Conservation (phyloP, 2,888 invertebrate genomes). For the Blastobasis adustella region DNA sequence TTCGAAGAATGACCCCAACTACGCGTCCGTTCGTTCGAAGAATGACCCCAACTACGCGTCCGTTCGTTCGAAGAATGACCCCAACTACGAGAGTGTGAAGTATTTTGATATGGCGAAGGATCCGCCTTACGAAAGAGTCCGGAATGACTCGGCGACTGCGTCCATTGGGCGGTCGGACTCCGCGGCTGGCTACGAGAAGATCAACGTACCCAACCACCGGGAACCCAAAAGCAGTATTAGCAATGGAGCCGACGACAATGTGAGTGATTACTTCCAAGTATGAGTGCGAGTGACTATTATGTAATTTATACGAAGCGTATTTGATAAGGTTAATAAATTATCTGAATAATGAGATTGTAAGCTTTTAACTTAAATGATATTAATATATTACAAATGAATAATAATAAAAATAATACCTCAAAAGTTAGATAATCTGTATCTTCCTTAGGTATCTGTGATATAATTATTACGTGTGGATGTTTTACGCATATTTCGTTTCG, state of each 20-base stretch:
- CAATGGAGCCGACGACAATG: slow-evolving; percentile 49
- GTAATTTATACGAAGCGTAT: not conserved
- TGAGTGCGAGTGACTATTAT: slow-evolving; percentile 24
- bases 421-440: slow-evolving; percentile 40
- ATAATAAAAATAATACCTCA: slow-evolving; percentile 51
- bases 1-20: slow-evolving; percentile 79
- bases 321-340: too few species aligned
- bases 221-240: slow-evolving; percentile 60
- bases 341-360: slow-evolving; percentile 38
- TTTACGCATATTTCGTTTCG: slow-evolving; percentile 34
- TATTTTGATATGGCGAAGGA: slow-evolving; percentile 78
- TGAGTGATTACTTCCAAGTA: slow-evolving; percentile 68
- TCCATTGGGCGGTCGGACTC: slow-evolving; percentile 55
- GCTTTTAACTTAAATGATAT: slow-evolving; percentile 49
- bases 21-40: slow-evolving; percentile 78
- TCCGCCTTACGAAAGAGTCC: slow-evolving; percentile 80
- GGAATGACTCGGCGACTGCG: slow-evolving; percentile 39
- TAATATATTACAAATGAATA: slow-evolving; percentile 29
- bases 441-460: slow-evolving; percentile 72
- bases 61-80: slow-evolving; percentile 76
- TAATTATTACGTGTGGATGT: slow-evolving; percentile 45
- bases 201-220: slow-evolving; percentile 46
- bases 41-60: slow-evolving; percentile 74
- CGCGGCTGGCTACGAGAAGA: slow-evolving; percentile 57
- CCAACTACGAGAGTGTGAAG: slow-evolving; percentile 88